A percentile compares a stretch with the other conserved stretches of the same genome.
Evolutionary conservation across 37 sponge, comb jelly and placozoan genomes (phyloP).

Genomic region (Axinella damicornis): DNA sequence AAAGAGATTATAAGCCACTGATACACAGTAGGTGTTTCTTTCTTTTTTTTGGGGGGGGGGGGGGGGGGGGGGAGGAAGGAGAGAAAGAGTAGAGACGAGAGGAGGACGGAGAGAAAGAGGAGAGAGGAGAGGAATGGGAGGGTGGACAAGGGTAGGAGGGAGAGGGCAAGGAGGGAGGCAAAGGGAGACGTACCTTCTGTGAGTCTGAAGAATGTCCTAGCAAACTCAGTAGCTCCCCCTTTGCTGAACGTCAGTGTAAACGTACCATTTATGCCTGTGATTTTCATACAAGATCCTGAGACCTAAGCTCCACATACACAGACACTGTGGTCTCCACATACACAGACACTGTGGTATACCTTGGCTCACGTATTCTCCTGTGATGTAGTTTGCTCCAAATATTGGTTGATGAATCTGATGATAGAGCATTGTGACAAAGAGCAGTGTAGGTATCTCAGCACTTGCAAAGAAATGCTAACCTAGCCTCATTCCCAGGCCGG

Average conservation of each 20-base stretch:
- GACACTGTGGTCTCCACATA: neutral
- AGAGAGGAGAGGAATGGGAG: too few species aligned
- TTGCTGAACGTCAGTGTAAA: conserved; percentile 52
- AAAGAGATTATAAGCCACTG: too few species aligned
- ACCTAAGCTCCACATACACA: too few species aligned
- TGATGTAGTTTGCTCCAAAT: conserved; percentile 72
- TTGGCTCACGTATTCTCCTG: conserved; percentile 31
- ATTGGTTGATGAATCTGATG: conserved; percentile 79
- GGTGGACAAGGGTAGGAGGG: too few species aligned
- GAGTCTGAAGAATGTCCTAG: conserved; percentile 55
- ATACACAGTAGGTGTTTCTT: too few species aligned
- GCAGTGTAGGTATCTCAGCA: neutral
- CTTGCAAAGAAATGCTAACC: too few species aligned
- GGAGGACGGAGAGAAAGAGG: too few species aligned
- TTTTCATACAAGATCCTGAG: neutral
- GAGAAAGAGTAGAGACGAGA: too few species aligned
- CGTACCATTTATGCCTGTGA: neutral
- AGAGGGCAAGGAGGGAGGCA: too few species aligned
- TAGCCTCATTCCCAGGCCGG: neutral
- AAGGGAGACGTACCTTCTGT: conserved; percentile 45
- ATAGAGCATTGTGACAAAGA: too few species aligned
- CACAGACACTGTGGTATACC: conserved; percentile 24
- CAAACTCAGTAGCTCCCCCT: conserved; percentile 77
- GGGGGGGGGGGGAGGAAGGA: too few species aligned
- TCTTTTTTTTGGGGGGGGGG: too few species aligned